A percentile compares a stretch with the other conserved stretches of the same genome.
phyloP scores from a whole-genome alignment of 1,140 invertebrate genomes.

The Anastrepha obliqua region DNA sequence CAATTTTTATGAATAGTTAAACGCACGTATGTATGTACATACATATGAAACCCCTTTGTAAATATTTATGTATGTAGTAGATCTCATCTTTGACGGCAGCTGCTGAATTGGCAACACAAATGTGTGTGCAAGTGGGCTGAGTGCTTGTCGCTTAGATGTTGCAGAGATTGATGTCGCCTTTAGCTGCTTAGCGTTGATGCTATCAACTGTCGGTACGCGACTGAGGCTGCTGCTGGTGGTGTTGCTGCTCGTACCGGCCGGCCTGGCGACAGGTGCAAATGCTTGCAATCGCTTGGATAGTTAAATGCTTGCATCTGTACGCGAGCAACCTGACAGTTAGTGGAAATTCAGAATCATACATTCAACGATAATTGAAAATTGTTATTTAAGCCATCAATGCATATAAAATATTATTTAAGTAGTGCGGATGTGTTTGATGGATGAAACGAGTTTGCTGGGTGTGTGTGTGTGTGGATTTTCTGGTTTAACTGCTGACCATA shows the following conservation, averaged over 20 bases:
- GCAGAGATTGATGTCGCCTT: slow-evolving; percentile 18
- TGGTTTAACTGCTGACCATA: not conserved
- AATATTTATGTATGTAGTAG: not conserved
- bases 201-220: not conserved
- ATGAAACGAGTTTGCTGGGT: slow-evolving; percentile 6
- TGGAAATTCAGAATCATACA: slow-evolving; percentile 20
- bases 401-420: not conserved
- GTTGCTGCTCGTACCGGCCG: not conserved
- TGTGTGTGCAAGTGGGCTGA: not conserved
- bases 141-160: not conserved
- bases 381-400: not conserved
- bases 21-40: not conserved
- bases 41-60: not conserved
- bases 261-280: not conserved
- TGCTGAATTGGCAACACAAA: not conserved
- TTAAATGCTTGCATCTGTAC: not conserved
- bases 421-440: not conserved
- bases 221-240: not conserved
- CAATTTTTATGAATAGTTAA: slow-evolving; percentile 9
- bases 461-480: not conserved
- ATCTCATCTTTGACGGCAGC: not conserved
- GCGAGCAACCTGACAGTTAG: slow-evolving; percentile 22
- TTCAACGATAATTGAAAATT: slow-evolving; percentile 30
- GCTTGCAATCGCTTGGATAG: not conserved
- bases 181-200: not conserved